Evolutionary conservation across 2,113 vertebrate genomes (phyloP).

Genomic region (Ondatra zibethicus): DNA sequence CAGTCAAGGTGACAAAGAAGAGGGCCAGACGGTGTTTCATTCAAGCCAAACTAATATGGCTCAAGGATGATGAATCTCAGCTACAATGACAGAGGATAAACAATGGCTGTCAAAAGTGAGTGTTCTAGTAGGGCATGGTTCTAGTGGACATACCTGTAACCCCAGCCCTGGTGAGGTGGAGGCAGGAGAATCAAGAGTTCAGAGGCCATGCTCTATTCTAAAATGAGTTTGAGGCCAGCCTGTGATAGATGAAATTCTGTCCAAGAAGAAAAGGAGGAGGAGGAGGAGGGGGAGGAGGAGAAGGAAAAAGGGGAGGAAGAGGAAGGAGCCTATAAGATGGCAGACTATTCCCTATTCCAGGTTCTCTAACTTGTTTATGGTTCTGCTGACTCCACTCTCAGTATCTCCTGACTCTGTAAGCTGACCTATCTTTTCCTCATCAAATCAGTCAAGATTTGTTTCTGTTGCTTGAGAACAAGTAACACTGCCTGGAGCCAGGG

Average conservation of each 20-base stretch:
- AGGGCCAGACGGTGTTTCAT: not conserved
- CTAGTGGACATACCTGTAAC: no score
- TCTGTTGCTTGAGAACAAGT: constrained; percentile 41
- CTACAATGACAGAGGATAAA: not conserved
- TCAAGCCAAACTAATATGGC: not conserved
- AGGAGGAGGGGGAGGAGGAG: not conserved
- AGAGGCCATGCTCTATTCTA: not conserved
- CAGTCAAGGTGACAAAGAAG: not conserved
- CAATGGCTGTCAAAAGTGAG: not conserved
- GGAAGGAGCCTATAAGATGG: not conserved
- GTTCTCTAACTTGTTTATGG: not conserved
- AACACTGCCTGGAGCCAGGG: not conserved
- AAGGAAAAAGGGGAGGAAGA: not conserved
- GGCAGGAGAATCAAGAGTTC: not conserved
- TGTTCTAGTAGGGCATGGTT: not conserved
- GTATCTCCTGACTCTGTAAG: not conserved
- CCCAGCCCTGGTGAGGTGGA: no score
- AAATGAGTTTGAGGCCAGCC: not conserved
- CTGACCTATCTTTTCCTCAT: not conserved
- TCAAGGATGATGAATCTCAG: not conserved
- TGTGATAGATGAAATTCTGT: not conserved
- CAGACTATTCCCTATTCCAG: not conserved
- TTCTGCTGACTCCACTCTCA: not conserved
- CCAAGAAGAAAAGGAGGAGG: not conserved
- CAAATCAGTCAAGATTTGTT: not conserved